Evolutionary conservation across 2,888 invertebrate genomes (phyloP).

Genomic region (Chalcosyrphus nemorum): DNA sequence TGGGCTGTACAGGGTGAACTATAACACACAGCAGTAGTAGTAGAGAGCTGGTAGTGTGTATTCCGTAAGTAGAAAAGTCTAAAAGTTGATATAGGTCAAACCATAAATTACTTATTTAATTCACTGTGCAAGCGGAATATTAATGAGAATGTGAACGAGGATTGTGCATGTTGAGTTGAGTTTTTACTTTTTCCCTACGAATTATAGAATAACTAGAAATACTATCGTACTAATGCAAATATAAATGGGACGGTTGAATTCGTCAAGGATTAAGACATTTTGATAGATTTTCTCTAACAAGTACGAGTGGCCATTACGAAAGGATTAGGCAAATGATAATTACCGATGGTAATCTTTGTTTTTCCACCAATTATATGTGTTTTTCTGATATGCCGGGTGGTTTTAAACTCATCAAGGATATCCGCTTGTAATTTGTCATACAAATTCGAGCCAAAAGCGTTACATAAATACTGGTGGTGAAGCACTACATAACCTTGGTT

Average conservation of each 20-base stretch:
- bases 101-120: slow-evolving; percentile 73
- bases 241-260: slow-evolving; percentile 1
- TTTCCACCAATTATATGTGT: not conserved
- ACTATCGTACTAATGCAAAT: slow-evolving; percentile 32
- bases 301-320: not conserved
- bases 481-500: not conserved
- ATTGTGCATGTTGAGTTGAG: slow-evolving; percentile 57
- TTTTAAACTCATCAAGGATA: slow-evolving; percentile 7
- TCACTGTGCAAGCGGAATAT: slow-evolving; percentile 67
- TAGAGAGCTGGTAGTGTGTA: slow-evolving; percentile 20
- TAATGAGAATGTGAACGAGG: slow-evolving; percentile 55
- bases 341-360: not conserved
- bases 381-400: not conserved
- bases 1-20: not conserved
- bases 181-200: not conserved
- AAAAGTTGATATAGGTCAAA: slow-evolving; percentile 70
- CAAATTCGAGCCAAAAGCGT: not conserved
- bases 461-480: too few relatives aligned
- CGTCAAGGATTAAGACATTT: slow-evolving; percentile 7
- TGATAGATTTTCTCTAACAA: not conserved
- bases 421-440: slow-evolving; percentile 10
- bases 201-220: not conserved
- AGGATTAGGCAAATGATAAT: not conserved
- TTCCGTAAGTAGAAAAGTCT: slow-evolving; percentile 21
- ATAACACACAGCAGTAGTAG: not conserved